Evolutionary conservation across 2,888 invertebrate species (phyloP).

Genomic region (Netelia fuscicornis): DNA sequence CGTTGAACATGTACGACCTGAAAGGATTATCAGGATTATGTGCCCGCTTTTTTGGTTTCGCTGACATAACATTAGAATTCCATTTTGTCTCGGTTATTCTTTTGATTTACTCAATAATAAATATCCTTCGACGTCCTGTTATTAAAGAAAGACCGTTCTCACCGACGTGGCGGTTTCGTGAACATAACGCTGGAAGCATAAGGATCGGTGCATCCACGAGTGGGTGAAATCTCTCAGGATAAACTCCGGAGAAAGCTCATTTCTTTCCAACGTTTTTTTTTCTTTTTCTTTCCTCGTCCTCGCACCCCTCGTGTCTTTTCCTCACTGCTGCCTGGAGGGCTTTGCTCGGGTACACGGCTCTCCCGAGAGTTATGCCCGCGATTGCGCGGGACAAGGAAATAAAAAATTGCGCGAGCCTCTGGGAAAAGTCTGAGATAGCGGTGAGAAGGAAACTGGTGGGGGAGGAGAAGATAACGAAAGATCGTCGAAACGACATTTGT

Average conservation of each 20-base stretch:
- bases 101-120: too few species aligned
- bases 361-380: constrained; percentile 5
- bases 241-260: not conserved
- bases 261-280: constrained; percentile 12
- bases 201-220: not conserved
- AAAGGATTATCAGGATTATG: too few species aligned
- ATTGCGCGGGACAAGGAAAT: constrained; percentile 16
- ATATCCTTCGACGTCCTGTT: too few species aligned
- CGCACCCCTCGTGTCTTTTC: not conserved
- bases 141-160: too few species aligned
- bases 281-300: not conserved
- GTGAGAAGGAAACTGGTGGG: not conserved
- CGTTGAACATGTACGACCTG: not conserved
- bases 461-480: constrained; percentile 8
- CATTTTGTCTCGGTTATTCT: too few species aligned
- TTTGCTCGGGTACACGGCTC: not conserved
- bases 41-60: too few species aligned
- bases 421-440: not conserved
- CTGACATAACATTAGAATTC: too few species aligned
- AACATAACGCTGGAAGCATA: too few species aligned
- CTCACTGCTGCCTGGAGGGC: not conserved
- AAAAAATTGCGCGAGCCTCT: constrained; percentile 20
- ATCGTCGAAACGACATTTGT: constrained; percentile 15
- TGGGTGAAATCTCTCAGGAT: constrained; percentile 1
- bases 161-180: too few species aligned